Conservation (phyloP, 2,888 invertebrate species). For the Notodonta ziczac region DNA sequence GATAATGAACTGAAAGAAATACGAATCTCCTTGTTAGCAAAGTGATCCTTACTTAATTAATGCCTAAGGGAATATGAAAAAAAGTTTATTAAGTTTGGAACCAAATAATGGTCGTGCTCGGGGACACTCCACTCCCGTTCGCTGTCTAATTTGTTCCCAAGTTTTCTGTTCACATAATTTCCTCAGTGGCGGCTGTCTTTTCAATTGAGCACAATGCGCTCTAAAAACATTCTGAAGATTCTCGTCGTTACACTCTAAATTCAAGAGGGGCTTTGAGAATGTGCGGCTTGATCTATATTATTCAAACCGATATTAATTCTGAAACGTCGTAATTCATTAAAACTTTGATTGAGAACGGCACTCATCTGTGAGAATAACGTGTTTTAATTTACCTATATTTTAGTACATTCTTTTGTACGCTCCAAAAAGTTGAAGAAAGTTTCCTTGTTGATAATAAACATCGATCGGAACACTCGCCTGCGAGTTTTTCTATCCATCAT, state of each 20-base stretch:
- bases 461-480: slow-evolving; percentile 27
- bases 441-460: slow-evolving; percentile 36
- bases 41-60: slow-evolving; percentile 69
- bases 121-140: slow-evolving; percentile 52
- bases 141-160: slow-evolving; percentile 64
- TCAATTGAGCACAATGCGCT: slow-evolving; percentile 58
- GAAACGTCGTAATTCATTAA: slow-evolving; percentile 47
- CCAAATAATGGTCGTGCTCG: slow-evolving; percentile 57
- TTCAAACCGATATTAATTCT: slow-evolving; percentile 39
- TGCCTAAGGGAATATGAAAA: slow-evolving; percentile 57
- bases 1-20: slow-evolving; percentile 56
- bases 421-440: slow-evolving; percentile 28
- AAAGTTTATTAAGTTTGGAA: slow-evolving; percentile 58
- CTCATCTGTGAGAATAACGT: slow-evolving; percentile 27
- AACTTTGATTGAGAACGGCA: slow-evolving; percentile 31
- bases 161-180: slow-evolving; percentile 65
- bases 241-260: slow-evolving; percentile 18
- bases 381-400: slow-evolving; percentile 21
- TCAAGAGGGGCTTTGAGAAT: slow-evolving; percentile 27
- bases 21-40: slow-evolving; percentile 53
- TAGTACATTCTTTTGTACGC: slow-evolving; percentile 5
- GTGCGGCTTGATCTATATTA: slow-evolving; percentile 47
- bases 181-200: slow-evolving; percentile 51
- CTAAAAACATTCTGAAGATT: slow-evolving; percentile 41
- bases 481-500: slow-evolving; percentile 40